phyloP scores from a whole-genome alignment of 1,140 invertebrate genomes.

The Phymastichus coffea region DNA sequence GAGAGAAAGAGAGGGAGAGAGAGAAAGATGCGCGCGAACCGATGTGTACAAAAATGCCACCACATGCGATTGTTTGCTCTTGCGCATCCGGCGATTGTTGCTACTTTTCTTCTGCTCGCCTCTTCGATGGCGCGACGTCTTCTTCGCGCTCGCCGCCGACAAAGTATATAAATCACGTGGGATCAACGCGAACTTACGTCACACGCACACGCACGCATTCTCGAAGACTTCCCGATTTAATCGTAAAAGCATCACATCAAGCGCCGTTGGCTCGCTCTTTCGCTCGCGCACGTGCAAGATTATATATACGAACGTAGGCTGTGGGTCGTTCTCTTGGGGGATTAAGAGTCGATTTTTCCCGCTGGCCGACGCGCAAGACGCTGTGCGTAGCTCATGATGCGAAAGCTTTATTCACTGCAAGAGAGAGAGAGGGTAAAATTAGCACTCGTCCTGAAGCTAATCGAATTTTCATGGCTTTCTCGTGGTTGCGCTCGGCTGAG shows the following conservation, averaged over 20 bases:
- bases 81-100: constrained; percentile 27
- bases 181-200: constrained; percentile 26
- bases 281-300: neutral
- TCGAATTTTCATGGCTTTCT: constrained; percentile 12
- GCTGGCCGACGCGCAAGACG: neutral
- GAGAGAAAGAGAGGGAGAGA: constrained; percentile 3
- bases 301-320: too few species aligned
- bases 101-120: constrained; percentile 8
- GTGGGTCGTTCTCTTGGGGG: neutral
- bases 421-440: too few species aligned
- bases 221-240: constrained; percentile 17
- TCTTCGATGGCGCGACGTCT: constrained; percentile 1
- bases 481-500: neutral
- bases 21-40: neutral
- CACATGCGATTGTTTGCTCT: constrained; percentile 11
- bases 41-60: neutral
- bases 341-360: constrained; percentile 11
- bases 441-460: neutral
- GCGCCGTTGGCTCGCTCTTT: neutral
- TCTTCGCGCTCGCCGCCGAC: constrained; percentile 2
- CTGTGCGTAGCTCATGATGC: too few species aligned
- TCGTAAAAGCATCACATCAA: neutral
- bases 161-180: constrained; percentile 27
- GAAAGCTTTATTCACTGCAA: constrained; percentile 1
- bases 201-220: too few species aligned